Evolutionary conservation across 2,797 vertebrate species (phyloP).

Genomic region (Knipowitschia caucasica): DNA sequence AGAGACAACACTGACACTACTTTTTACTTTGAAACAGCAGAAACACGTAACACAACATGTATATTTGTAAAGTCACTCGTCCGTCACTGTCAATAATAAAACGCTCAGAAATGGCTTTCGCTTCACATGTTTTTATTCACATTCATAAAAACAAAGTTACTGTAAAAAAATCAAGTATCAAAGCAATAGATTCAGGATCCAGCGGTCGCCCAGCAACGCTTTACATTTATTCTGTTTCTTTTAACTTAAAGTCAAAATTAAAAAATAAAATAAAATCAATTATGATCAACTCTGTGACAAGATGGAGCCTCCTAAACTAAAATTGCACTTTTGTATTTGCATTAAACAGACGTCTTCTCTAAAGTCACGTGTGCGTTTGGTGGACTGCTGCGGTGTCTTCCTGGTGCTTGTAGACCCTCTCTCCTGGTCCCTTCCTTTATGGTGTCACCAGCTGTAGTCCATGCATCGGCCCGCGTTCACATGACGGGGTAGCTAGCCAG

Average conservation of each 20-base stretch:
- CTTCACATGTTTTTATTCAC: constrained; percentile 55
- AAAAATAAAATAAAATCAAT: background rate
- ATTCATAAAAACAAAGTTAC: constrained; percentile 53
- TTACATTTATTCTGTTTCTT: background rate
- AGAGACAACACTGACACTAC: no score
- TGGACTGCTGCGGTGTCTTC: background rate
- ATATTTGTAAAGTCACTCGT: background rate
- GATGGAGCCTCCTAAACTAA: no score
- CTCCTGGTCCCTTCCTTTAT: background rate
- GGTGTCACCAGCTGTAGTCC: constrained; percentile 6
- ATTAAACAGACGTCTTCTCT: no score
- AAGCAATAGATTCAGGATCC: constrained; percentile 41
- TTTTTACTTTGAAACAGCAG: no score
- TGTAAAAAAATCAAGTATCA: constrained; percentile 32
- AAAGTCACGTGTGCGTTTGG: no score
- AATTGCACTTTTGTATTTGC: no score
- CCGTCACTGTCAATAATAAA: background rate
- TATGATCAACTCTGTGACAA: background rate
- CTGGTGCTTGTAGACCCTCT: background rate
- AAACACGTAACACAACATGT: no score
- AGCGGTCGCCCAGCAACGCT: constrained; percentile 53
- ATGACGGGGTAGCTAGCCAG: constrained; percentile 77
- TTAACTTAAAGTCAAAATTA: background rate
- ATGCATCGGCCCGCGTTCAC: constrained; percentile 43
- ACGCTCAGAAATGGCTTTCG: background rate